phyloP scores from a whole-genome alignment of 1,140 invertebrate species.

The Papilio dardanus region DNA sequence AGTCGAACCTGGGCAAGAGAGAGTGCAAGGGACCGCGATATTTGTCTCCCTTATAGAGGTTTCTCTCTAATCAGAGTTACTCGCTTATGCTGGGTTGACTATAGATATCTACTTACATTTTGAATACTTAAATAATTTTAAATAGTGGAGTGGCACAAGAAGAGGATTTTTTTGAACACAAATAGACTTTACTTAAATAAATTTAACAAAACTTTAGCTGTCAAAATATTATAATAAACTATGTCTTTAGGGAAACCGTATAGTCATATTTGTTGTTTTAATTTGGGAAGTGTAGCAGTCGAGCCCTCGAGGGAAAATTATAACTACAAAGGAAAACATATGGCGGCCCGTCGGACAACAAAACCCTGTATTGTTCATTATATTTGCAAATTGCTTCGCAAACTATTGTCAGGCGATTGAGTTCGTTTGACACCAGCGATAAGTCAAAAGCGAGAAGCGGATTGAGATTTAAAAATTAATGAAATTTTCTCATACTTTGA shows the following conservation, averaged over 20 bases:
- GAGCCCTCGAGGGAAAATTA: constrained; percentile 58
- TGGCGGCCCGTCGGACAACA: constrained; percentile 58
- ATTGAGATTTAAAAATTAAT: not conserved
- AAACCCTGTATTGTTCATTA: constrained; percentile 58
- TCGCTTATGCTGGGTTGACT: no score
- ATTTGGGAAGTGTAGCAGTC: constrained; percentile 41
- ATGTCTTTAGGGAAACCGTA: constrained; percentile 1
- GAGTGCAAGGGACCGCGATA: no score
- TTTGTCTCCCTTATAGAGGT: no score
- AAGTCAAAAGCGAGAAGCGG: constrained; percentile 42
- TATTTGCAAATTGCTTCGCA: constrained; percentile 59
- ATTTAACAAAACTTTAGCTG: not conserved
- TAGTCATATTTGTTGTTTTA: constrained; percentile 30
- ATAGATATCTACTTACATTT: not conserved
- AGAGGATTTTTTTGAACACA: not conserved
- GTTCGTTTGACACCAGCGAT: not conserved
- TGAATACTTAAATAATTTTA: not conserved
- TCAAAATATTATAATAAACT: not conserved
- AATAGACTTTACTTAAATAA: not conserved
- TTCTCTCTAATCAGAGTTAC: no score
- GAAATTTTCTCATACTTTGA: not conserved
- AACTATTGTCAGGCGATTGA: constrained; percentile 50
- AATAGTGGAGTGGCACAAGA: no score
- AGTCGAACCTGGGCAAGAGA: no score
- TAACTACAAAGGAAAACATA: constrained; percentile 61